Base-by-base conservation (phyloP, 2,797 vertebrate genomes). In the Glossophaga mutica region DNA sequence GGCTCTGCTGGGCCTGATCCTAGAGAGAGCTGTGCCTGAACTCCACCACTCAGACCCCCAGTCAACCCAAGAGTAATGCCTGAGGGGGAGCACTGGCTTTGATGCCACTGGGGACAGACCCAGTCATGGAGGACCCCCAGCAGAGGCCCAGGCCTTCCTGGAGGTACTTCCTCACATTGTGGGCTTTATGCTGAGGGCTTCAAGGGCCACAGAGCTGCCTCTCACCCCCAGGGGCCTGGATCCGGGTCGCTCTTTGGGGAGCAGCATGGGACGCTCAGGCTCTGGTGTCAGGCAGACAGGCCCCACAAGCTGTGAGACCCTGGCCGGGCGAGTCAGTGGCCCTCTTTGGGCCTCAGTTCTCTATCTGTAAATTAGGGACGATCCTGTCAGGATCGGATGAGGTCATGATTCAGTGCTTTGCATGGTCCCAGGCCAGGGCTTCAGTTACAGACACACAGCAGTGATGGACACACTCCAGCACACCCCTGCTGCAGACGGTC, bases 401-500 rank as follows among this genome's bases (percentile, higher is more conserved):
- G 52, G 26, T 21, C 5, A 9, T 16, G 57, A 87, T 34, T 34
- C 52, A 78, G 42, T 37, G 55, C 46, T 19, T 86, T 4, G 15
- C 6, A 2, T 65, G 68, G 44, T 21, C 7, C 44, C 19, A 39
- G 65, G 12, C 2, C 52, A 73, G 12, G 55, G 48, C 26, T 87
- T 37, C 8, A 3, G 37, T 88, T 42, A 37, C 24, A 73, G 76
- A 77, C 65, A 22, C 0, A 0, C 2, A 9, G 55, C 29, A 77
- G 74, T 57, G 48, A 48, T 0, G 6, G 62, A 65, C 15, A 19
- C 46, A 46, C 46, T 12, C 46, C 26, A 24, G 26, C 7, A 39
- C 5, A 15, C 1, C 16, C 2, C 29, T 2, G 1, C 55, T 70
- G 8, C 22, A 11, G 24, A 26, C 2, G 12, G 6, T 34, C 0